These are phyloP conservation scores for Chelon labrosus DNA, from an alignment of 2,797 vertebrate species.

Conservation along the genomic window DNA sequence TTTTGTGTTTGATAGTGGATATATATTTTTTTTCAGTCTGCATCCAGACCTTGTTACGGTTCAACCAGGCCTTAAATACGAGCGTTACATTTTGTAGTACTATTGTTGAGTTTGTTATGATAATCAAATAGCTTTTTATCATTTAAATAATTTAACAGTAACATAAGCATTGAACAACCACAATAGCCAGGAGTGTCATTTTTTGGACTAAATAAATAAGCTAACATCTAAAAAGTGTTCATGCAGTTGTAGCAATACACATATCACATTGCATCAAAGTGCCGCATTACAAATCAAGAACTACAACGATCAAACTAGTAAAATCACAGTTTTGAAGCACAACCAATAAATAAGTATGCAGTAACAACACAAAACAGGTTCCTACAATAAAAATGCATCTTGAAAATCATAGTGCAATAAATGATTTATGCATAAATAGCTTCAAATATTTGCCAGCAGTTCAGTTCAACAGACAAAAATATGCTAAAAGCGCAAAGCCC, in stretches of 20 bases:
- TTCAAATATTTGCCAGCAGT: constrained; percentile 88
- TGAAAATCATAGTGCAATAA: constrained; percentile 98
- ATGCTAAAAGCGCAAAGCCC: constrained; percentile 78
- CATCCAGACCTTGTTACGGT: constrained; percentile 30
- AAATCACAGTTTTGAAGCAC: constrained; percentile 86
- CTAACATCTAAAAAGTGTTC: constrained; percentile 79
- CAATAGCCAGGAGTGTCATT: constrained; percentile 68
- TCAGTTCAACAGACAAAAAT: constrained; percentile 41
- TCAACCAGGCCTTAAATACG: constrained; percentile 21
- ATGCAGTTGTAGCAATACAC: constrained; percentile 85
- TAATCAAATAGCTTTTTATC: constrained; percentile 40
- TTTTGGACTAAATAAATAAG: constrained; percentile 74
- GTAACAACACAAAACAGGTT: constrained; percentile 91
- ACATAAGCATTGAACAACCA: constrained; percentile 74
- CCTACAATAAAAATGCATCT: constrained; percentile 92
- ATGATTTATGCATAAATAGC: constrained; percentile 98
- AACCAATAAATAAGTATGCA: constrained; percentile 72
- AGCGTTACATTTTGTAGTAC: constrained; percentile 60
- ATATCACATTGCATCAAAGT: constrained; percentile 95
- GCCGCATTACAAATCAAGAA: constrained; percentile 94
- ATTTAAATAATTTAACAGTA: constrained; percentile 60
- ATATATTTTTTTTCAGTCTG: constrained; percentile 30
- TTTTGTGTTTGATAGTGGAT: constrained; percentile 16
- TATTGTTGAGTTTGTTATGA: constrained; percentile 46
- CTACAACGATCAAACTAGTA: constrained; percentile 90